Evolutionary conservation across 23 tunicate species (phyloP).

Genomic region (Ciona savignyi): DNA sequence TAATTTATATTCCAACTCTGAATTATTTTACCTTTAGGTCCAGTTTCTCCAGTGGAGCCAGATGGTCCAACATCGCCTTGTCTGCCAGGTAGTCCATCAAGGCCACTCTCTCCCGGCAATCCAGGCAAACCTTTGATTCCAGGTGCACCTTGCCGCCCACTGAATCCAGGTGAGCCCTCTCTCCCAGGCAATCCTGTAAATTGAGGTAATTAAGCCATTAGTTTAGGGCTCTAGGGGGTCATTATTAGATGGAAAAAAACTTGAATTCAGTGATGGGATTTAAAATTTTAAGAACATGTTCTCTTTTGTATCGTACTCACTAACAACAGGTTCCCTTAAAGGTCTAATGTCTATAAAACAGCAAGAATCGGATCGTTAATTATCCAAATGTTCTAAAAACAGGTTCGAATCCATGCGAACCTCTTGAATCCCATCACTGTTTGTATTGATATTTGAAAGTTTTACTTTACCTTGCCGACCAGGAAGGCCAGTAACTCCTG

Average conservation of each 20-base stretch:
- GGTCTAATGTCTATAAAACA: too few species aligned
- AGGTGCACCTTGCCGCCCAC: conserved; percentile 54
- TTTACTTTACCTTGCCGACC: conserved; percentile 5
- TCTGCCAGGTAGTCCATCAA: background rate
- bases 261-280: background rate
- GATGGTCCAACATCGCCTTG: background rate
- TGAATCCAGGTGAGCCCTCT: conserved; percentile 50
- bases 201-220: too few species aligned
- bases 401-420: too few species aligned
- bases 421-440: too few species aligned
- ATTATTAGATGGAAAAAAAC: too few species aligned
- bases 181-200: background rate
- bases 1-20: background rate
- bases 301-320: too few species aligned
- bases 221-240: too few species aligned
- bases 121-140: conserved; percentile 53
- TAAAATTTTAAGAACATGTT: background rate
- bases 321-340: too few species aligned
- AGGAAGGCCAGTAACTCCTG: background rate
- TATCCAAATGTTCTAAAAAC: too few species aligned
- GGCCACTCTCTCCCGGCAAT: background rate
- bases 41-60: background rate
- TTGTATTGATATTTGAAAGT: too few species aligned
- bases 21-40: background rate
- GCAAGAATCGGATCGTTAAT: too few species aligned